Conservation (phyloP, 2,888 invertebrate species). For the Cryptocephalus primarius region DNA sequence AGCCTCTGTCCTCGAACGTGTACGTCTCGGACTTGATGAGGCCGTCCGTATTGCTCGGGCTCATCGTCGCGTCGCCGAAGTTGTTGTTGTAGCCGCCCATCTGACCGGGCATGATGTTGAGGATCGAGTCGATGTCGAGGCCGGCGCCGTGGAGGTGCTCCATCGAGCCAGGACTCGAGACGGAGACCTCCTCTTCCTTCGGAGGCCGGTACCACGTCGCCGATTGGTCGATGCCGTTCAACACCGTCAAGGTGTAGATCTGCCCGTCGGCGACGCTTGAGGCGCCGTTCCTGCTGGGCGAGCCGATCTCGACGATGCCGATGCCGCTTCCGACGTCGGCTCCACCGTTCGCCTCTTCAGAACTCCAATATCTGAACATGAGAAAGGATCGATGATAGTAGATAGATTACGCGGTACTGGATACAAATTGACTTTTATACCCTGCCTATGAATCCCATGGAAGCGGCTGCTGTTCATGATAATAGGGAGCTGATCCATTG, state of each 20-base stretch:
- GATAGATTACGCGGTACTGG: too few species aligned
- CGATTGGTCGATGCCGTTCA: constrained; percentile 57
- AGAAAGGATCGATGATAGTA: too few species aligned
- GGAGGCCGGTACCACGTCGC: constrained; percentile 43
- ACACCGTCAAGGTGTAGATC: constrained; percentile 77
- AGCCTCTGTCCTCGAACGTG: constrained; percentile 67
- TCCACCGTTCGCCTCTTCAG: constrained; percentile 46
- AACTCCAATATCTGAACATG: constrained; percentile 63
- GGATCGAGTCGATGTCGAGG: constrained; percentile 69
- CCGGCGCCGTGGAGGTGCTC: constrained; percentile 44
- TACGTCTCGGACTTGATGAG: constrained; percentile 63
- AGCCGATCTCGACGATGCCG: constrained; percentile 29
- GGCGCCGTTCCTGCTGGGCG: constrained; percentile 15
- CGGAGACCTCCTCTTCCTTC: constrained; percentile 50
- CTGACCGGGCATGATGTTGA: constrained; percentile 58
- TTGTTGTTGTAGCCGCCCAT: constrained; percentile 50
- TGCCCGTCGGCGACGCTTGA: constrained; percentile 61
- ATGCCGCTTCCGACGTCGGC: constrained; percentile 18
- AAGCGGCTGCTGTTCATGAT: too few species aligned
- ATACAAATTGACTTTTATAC: too few species aligned
- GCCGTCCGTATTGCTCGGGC: constrained; percentile 42
- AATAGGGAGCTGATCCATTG: too few species aligned
- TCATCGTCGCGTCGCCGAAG: constrained; percentile 46
- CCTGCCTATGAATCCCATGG: too few species aligned
- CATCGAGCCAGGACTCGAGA: constrained; percentile 48